Evolutionary conservation across 1,140 invertebrate genomes (phyloP), one percentile per base, ranked within the genome.

Genomic region (Pachypeltis micranthus): DNA sequence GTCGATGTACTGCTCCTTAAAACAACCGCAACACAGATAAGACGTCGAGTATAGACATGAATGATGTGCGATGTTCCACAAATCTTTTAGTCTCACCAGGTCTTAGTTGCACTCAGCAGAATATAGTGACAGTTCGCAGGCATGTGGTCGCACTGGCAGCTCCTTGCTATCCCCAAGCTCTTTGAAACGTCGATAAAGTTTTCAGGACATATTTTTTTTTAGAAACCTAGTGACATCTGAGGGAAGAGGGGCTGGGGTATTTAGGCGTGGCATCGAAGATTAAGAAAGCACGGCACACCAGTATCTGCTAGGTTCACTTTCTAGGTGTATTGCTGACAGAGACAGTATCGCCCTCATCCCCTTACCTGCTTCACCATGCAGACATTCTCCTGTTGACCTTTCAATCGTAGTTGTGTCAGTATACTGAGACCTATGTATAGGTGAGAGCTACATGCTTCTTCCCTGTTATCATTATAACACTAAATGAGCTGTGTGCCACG

Each of bases 1-100:
- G 86, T 88, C 0, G 91, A 90, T 12, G 88, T 93, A 73, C 91
- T 93, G 70, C 88, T 92, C 79, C 91, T 93, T 74, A 54, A 60
- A 47, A 60, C 21, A 31, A 3, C 23, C 56, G 12, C 51, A 55
- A 55, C 10, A 16, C 10, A 16, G 21, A 16, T 23, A 10, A 14
- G 23, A 12, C 21, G 7, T 12, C 7, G 7, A 55, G 51, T n/a
- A n/a, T n/a, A n/a, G n/a, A n/a, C n/a, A n/a, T n/a, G n/a, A n/a
- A n/a, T n/a, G n/a, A n/a, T n/a, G n/a, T n/a, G n/a, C n/a, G n/a
- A n/a, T n/a, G n/a, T n/a, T n/a, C n/a, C n/a, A 16, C 51, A 55
- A 14, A 55, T 55, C 23, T 21, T 12, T 55, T 16, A 10, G 10
- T 21, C 23, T 14, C 7, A 23, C 10, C 14, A 16, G 51, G 21